These are phyloP conservation scores for Chelon labrosus DNA, from an alignment of 2,797 vertebrate species.

Conservation along the genomic window DNA sequence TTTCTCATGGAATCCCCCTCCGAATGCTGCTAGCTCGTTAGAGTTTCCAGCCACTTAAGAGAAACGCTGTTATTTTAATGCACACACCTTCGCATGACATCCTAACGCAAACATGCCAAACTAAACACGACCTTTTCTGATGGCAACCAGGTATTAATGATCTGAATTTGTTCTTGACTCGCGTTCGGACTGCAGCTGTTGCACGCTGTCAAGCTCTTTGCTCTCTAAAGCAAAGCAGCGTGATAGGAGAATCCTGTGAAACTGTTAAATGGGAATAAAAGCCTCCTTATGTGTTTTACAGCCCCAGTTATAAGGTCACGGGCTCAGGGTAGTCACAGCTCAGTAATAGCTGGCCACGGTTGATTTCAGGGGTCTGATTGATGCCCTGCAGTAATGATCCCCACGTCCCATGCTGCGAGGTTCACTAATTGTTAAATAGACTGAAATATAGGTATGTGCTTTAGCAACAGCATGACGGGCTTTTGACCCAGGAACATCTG, in stretches of 20 bases:
- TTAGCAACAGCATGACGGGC: slow-evolving; percentile 45
- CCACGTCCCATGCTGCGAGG: slow-evolving; percentile 73
- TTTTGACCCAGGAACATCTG: slow-evolving; percentile 50
- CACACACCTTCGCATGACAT: slow-evolving; percentile 28
- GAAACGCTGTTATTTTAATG: slow-evolving; percentile 60
- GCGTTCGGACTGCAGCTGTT: slow-evolving; percentile 6
- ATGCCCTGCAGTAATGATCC: slow-evolving; percentile 79
- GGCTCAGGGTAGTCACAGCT: slow-evolving; percentile 64
- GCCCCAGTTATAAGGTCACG: slow-evolving; percentile 76
- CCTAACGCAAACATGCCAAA: slow-evolving; percentile 38
- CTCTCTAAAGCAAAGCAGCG: slow-evolving; percentile 21
- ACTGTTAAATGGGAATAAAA: slow-evolving; percentile 58
- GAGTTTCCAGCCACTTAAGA: slow-evolving; percentile 75
- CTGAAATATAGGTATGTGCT: slow-evolving; percentile 77
- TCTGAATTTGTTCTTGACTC: slow-evolving; percentile 36
- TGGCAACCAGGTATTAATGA: slow-evolving; percentile 53
- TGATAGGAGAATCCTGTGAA: slow-evolving; percentile 22
- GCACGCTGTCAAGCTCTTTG: slow-evolving; percentile 22
- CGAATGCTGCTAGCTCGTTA: slow-evolving; percentile 62
- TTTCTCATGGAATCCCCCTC: slow-evolving; percentile 76
- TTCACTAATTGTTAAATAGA: slow-evolving; percentile 79
- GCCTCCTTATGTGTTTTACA: slow-evolving; percentile 76
- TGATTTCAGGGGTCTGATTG: slow-evolving; percentile 77
- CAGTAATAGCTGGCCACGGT: slow-evolving; percentile 61
- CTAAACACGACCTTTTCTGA: slow-evolving; percentile 44